Base-by-base conservation (phyloP, 2,797 vertebrate genomes). In the Sciaenops ocellatus region DNA sequence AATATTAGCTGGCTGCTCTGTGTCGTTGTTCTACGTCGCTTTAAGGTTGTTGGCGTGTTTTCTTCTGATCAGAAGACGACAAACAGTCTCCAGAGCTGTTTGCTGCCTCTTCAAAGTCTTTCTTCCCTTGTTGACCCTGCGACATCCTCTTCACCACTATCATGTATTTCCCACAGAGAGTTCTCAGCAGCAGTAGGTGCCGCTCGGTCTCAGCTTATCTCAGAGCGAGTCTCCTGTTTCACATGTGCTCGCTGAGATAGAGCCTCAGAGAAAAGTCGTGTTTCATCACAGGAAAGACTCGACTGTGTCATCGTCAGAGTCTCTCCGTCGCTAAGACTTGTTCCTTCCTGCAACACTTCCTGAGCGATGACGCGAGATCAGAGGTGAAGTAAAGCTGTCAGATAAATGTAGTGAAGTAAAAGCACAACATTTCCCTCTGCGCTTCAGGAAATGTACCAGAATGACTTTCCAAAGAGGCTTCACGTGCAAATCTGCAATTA, bases 161-260 rank as follows among this genome's bases (percentile, higher is more conserved):
- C 85, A 42, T 4, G 67, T n/a, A 1, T 76, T 89, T 89, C 79
- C 83, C 87, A 85, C 83, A 69, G 69, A n/a, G 80, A 34, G 16
- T 64, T 73, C 52, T 67, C 69, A 48, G 41, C 64, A 0, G 47
- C 51, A 6, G 46, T 0, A 82, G 90, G 83, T 71, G 88, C 81
- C 84, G 11, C 63, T 0, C 57, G 61, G 88, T 87, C 87, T 89
- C 78, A 22, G 60, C 79, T 87, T 90, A 90, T 92, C 89, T 86
- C 12, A 1, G 7, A 54, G 20, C 0, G 38, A 0, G 82, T 82
- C 75, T 89, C 75, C 86, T 79, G 79, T 62, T 69, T 73, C 79
- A 79, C 90, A 74, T 86, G 86, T 90, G 90, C 57, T 38, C 6
- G 60, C 18, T 20, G 46, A 90, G 93, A 93, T 92, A 90, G 76